Evolutionary conservation across 1,140 invertebrate species (phyloP).

Genomic region (Nasonia longicornis): DNA sequence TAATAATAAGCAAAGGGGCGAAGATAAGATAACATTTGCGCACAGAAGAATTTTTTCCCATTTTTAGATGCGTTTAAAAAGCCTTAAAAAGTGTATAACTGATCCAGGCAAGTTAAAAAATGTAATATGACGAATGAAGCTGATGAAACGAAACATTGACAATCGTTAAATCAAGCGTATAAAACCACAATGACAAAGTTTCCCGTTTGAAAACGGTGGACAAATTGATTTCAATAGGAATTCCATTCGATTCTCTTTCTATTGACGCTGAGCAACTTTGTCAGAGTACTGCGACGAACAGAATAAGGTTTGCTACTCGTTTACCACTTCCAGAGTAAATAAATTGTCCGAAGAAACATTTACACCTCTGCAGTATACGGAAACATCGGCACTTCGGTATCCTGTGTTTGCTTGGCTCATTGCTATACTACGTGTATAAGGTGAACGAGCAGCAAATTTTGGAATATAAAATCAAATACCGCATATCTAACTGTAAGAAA

Average conservation of each 20-base stretch:
- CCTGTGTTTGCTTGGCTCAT: background rate
- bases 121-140: background rate
- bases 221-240: background rate
- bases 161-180: background rate
- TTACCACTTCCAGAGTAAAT: background rate
- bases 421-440: background rate
- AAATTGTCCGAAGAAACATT: background rate
- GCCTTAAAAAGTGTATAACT: background rate
- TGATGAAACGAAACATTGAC: background rate
- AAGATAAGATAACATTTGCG: background rate
- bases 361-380: background rate
- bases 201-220: background rate
- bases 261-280: background rate
- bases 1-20: background rate
- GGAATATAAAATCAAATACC: background rate
- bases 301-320: background rate
- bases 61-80: constrained; percentile 6
- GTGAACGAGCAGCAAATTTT: background rate
- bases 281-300: background rate
- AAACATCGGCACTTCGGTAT: background rate
- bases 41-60: background rate
- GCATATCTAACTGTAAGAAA: background rate
- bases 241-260: background rate
- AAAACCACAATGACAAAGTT: background rate
- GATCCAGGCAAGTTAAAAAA: background rate